Base-by-base conservation (phyloP, 2,888 invertebrate species). In the Eudemis profundana region DNA sequence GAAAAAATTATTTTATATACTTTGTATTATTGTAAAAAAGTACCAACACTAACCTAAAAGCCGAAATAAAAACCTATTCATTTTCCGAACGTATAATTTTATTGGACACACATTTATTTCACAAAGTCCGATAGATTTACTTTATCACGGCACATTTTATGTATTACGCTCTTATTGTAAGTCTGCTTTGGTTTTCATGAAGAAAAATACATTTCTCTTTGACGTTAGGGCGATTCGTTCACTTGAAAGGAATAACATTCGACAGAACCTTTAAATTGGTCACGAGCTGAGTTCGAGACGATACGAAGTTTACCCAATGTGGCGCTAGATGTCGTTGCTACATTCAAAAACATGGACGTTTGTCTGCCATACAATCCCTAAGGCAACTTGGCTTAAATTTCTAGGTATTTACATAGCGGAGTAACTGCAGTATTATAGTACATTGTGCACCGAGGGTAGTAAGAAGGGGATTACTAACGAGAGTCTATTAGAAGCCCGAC, bases 101-200 rank as follows among this genome's bases (percentile, higher is more conserved):
- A 21, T 21, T 21, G 19, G 21, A 46, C 21, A 4, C 1, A 21
- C 19, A 5, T 46, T 46, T 21, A 12, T 46, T 46, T 21, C 21
- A 4, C 46, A 46, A 46, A 46, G 21, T 21, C 46, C 21, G 21
- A 8, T 33, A 21, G 5, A 46, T 46, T 46, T n/a, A 46, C n/a
- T 46, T n/a, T 17, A 1, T 10, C 19, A 17, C 10, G 19, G 42
- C 15, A 42, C 19, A 42, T 42, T 19, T 17, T 19, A 42, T 42
- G 19, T n/a, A 21, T 46, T 17, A 19, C 21, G 5, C 21, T 46
- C n/a, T 10, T 33, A 23, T 40, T 21, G 38, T 23, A 53, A 53
- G 23, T 38, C 53, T 38, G 53, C 53, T 53, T 53, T 23, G 38
- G 53, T 23, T 40, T 53, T 53, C 38, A 53, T 40, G 38, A 53